Conservation (phyloP, 1,140 invertebrate genomes). For the Lordiphosa clarofinis region DNA sequence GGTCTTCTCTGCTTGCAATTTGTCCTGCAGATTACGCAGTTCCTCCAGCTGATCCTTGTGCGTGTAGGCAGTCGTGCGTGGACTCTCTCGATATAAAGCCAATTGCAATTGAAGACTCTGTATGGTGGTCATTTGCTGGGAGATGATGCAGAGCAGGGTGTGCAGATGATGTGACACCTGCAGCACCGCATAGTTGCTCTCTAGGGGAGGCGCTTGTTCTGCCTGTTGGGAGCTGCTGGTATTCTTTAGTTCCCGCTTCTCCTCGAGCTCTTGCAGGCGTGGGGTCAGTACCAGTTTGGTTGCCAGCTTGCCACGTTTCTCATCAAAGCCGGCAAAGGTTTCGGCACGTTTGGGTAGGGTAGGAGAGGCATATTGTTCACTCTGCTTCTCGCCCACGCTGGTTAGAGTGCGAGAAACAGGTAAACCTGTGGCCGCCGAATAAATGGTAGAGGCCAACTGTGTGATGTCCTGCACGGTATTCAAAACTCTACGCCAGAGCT, state of each 20-base stretch:
- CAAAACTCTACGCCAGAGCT: slow-evolving; percentile 86
- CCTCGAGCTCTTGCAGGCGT: slow-evolving; percentile 68
- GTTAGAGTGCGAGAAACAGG: slow-evolving; percentile 89
- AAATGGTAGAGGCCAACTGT: slow-evolving; percentile 86
- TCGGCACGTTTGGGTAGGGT: slow-evolving; percentile 94
- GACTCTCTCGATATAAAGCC: slow-evolving; percentile 81
- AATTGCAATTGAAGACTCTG: slow-evolving; percentile 86
- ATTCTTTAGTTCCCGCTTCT: slow-evolving; percentile 56
- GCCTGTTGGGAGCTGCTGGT: slow-evolving; percentile 16
- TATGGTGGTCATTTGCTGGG: slow-evolving; percentile 91
- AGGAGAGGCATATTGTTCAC: slow-evolving; percentile 89
- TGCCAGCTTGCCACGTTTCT: slow-evolving; percentile 79
- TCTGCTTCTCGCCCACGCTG: slow-evolving; percentile 94
- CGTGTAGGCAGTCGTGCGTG: slow-evolving; percentile 81
- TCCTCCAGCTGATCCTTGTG: slow-evolving; percentile 88
- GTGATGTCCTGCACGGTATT: slow-evolving; percentile 84
- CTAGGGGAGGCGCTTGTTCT: slow-evolving; percentile 63
- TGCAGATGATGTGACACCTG: slow-evolving; percentile 90
- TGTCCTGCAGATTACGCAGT: slow-evolving; percentile 86
- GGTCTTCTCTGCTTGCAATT: slow-evolving; percentile 89
- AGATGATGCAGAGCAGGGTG: slow-evolving; percentile 90
- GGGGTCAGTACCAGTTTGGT: slow-evolving; percentile 59
- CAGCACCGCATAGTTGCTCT: slow-evolving; percentile 86
- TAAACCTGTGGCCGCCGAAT: slow-evolving; percentile 86
- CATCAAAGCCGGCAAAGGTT: slow-evolving; percentile 96